A percentile compares a stretch with the other conserved stretches of the same genome.
phyloP scores from a whole-genome alignment of 2,888 invertebrate genomes.

The Subacronicta megacephala region DNA sequence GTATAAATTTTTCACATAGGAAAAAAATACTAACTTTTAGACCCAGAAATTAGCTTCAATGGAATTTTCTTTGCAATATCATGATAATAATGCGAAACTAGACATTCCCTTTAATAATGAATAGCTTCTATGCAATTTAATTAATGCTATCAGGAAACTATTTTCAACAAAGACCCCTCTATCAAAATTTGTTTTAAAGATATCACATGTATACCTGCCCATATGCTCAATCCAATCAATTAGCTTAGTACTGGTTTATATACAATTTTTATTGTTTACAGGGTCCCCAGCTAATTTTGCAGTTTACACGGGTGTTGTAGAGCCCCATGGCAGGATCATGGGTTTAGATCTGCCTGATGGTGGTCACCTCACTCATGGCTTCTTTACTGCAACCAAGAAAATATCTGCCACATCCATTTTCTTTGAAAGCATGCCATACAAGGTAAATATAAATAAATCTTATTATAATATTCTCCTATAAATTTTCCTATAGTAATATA shows the following conservation, averaged over 20 bases:
- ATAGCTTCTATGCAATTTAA: slow-evolving; percentile 3
- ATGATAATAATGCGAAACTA: too few relatives aligned
- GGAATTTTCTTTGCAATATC: too few relatives aligned
- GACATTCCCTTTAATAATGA: neutral
- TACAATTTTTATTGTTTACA: slow-evolving; percentile 43
- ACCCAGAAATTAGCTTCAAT: too few relatives aligned
- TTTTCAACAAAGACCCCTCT: neutral
- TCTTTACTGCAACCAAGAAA: slow-evolving; percentile 96
- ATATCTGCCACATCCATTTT: slow-evolving; percentile 99
- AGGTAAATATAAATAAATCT: slow-evolving; percentile 91
- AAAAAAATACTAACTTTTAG: too few relatives aligned
- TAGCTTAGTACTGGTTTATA: slow-evolving; percentile 5
- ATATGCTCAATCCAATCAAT: too few relatives aligned
- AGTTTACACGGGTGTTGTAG: slow-evolving; percentile 96
- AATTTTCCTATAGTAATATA: neutral
- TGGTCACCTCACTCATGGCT: slow-evolving; percentile 98
- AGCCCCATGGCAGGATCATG: slow-evolving; percentile 99
- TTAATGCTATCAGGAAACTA: slow-evolving; percentile 8
- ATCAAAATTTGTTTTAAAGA: too few relatives aligned
- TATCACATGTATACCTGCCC: too few relatives aligned
- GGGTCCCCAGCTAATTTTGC: slow-evolving; percentile 99
- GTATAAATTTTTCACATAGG: too few relatives aligned
- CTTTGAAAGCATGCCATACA: slow-evolving; percentile 99
- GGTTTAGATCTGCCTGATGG: slow-evolving; percentile 98
- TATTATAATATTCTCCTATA: too few relatives aligned